Base-by-base conservation (phyloP, 2,888 invertebrate species). In the Chrysopilus asiliformis region DNA sequence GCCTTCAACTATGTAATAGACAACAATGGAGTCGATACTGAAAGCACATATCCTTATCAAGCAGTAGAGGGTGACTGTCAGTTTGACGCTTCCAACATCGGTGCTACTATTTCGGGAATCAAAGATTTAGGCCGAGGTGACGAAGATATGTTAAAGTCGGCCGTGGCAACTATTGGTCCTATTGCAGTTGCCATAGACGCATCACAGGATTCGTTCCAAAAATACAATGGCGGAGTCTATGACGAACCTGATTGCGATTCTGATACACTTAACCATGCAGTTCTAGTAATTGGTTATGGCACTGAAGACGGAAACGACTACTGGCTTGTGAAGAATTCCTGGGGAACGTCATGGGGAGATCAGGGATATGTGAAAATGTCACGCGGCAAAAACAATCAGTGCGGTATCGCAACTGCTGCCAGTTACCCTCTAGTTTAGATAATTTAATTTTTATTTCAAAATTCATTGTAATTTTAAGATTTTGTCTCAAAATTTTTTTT, bases 101-200 rank as follows among this genome's bases (percentile, higher is more conserved):
- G 81, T 15, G 85, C 85, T 1, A 74, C 74, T 1, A 82, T 81
- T 58, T 68, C 67, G 5, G 84, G 84, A 9, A 83, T 69, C 56
- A 70, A 74, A 34, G 82, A 85, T 57, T 64, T 87, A 34, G 70
- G 74, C 1, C 47, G 60, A 16, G 79, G 77, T 2, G 68, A 74
- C 51, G 86, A 87, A 59, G 55, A 69, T 3, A 71, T 72, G 50
- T 67, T 87, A 44, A 69, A 71, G 65, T 59, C 66, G 32, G 85
- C 84, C 2, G 71, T 84, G 32, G 86, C 84, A 36, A 78, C 78
- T 1, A 58, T 79, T 33, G 86, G 86, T 1, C 86, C 86, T 4
- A 66, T 86, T 34, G 73, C 83, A 10, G 76, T 85, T 29, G 85
- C 82, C 50, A 85, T 87, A 54, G 85, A 87, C 66, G 86, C 86